phyloP scores from a whole-genome alignment of 2,888 invertebrate species.

The Cerceris rybyensis region DNA sequence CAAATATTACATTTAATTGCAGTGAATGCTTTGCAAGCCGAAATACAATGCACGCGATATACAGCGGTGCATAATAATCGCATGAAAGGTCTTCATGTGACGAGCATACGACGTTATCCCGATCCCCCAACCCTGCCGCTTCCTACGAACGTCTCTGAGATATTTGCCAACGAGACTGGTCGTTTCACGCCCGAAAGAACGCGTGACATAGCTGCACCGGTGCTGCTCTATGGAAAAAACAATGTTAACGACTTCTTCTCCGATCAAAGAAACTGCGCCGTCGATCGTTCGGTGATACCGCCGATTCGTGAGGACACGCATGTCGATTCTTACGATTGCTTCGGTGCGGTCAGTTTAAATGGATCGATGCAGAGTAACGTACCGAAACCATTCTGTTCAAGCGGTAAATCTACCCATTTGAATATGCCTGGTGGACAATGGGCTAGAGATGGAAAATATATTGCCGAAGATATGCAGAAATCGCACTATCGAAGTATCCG shows the following conservation, averaged over 20 bases:
- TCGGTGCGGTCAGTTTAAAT: constrained; percentile 86
- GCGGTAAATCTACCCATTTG: constrained; percentile 84
- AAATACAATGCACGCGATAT: constrained; percentile 47
- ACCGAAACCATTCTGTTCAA: constrained; percentile 85
- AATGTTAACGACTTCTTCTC: constrained; percentile 70
- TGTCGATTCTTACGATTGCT: constrained; percentile 87
- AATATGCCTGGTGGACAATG: constrained; percentile 90
- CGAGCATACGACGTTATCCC: constrained; percentile 83
- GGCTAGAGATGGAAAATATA: constrained; percentile 87
- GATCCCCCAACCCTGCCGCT: constrained; percentile 84
- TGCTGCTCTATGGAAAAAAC: constrained; percentile 78
- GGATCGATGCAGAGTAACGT: constrained; percentile 90
- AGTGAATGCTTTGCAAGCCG: constrained; percentile 21
- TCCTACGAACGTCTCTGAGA: constrained; percentile 86
- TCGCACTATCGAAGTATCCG: constrained; percentile 83
- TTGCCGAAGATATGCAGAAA: constrained; percentile 87
- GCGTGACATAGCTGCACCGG: constrained; percentile 86
- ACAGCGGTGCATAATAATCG: constrained; percentile 24
- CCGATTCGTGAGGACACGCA: constrained; percentile 77
- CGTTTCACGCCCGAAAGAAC: constrained; percentile 86
- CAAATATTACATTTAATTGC: constrained; percentile 18
- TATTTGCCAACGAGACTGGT: constrained; percentile 86
- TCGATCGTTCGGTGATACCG: constrained; percentile 4
- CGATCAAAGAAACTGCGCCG: constrained; percentile 78
- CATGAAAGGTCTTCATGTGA: constrained; percentile 81